These are phyloP conservation scores for Minunthozetes semirufus DNA, from an alignment of 2,888 invertebrate species.

Conservation along the genomic window DNA sequence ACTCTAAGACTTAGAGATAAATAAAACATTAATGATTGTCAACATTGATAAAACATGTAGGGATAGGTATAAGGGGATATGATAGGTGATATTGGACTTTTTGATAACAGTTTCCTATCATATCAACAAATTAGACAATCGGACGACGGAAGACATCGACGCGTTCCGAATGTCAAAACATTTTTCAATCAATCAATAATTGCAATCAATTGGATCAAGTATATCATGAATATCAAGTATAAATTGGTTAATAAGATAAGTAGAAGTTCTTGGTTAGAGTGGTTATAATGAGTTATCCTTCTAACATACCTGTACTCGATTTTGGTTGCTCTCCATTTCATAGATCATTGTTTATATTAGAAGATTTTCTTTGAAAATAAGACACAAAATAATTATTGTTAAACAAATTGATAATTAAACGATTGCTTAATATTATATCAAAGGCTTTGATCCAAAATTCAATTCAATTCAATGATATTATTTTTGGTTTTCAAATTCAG, in stretches of 20 bases:
- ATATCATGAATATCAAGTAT: too few relatives aligned
- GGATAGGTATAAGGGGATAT: neutral
- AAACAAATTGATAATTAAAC: neutral
- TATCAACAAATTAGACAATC: neutral
- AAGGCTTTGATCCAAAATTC: too few relatives aligned
- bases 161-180: neutral
- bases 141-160: neutral
- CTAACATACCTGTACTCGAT: slow-evolving; percentile 7
- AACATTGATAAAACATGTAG: neutral
- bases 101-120: neutral
- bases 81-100: neutral
- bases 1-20: slow-evolving; percentile 7
- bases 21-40: neutral
- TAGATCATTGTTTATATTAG: neutral
- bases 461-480: too few relatives aligned
- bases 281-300: neutral
- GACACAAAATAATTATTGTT: neutral
- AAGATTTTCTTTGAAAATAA: neutral
- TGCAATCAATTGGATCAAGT: neutral
- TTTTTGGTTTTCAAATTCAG: too few relatives aligned
- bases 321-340: neutral
- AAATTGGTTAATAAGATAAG: too few relatives aligned
- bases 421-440: too few relatives aligned
- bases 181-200: neutral
- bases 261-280: too few relatives aligned